Base-by-base conservation (phyloP, 2,888 invertebrate species). In the Caenorhabditis sp. region DNA sequence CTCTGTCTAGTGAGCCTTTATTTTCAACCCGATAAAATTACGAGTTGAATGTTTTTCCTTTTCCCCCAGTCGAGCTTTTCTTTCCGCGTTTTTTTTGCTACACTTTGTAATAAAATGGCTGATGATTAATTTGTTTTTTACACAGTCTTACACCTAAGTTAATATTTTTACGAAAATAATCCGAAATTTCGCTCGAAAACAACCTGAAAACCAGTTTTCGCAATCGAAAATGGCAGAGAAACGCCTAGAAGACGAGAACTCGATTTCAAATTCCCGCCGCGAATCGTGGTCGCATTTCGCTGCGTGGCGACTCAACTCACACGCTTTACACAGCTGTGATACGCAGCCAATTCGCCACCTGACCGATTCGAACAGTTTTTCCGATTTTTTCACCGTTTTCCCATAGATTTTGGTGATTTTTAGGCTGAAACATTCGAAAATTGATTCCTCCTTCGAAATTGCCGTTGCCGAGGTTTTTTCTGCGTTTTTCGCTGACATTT, bases 261-360 rank as follows among this genome's bases (percentile, higher is more conserved):
- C 26, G 22, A 72, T 38, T 82, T 82, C 54, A 82, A 82, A 75
- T 19, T 70, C 44, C 54, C 83, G 79, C 83, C 28, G 38, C 19
- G 22, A 19, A 22, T 0, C 16, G 68, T 35, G 68, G 77, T 44
- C 82, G 77, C 82, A 82, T 61, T 82, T 82, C 14, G 77, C 82
- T 82, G 82, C 58, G 82, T 77, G 68, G 77, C 82, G 75, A 54
- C 77, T 74, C 66, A 56, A 8, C 5, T 1, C 38, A 6, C 54
- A 14, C 63, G 56, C 19, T 63, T 73, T 80, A 80, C 80, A 80
- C 66, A 47, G 41, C 54, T 12, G 59, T 16, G 83, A 83, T 83
- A 83, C 83, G 74, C 58, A 83, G 83, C 26, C 47, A 64, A 69
- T 56, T 59, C 49, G 49, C 64, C 79, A 83, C 79, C 79, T 83